Conservation (phyloP, 2,888 invertebrate genomes). For the Peribatodes rhomboidaria region DNA sequence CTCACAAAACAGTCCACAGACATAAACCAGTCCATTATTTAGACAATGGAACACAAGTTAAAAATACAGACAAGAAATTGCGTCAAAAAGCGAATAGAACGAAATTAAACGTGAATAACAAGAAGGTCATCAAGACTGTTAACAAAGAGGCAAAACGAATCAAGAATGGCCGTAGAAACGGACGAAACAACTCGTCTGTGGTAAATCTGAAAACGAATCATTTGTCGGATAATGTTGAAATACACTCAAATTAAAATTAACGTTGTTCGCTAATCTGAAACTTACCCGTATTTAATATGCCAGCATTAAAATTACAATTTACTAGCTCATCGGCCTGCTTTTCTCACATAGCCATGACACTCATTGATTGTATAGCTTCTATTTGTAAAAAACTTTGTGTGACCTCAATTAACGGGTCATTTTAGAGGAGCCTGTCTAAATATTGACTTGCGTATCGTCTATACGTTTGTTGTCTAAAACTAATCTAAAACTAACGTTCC, state of each 20-base stretch:
- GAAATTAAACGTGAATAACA: neutral
- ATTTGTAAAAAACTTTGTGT: too few species aligned
- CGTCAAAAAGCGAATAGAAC: neutral
- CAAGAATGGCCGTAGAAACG: neutral
- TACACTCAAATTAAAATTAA: constrained; percentile 1
- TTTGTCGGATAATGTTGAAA: constrained; percentile 19
- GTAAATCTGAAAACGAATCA: neutral
- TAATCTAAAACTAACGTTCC: too few species aligned
- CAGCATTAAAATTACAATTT: too few species aligned
- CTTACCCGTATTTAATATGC: too few species aligned
- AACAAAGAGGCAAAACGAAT: neutral
- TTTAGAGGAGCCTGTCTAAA: constrained; percentile 39
- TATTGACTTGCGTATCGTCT: constrained; percentile 25
- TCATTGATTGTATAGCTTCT: too few species aligned
- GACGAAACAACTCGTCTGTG: neutral
- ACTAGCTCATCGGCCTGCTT: too few species aligned
- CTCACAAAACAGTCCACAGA: neutral
- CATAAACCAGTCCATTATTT: neutral
- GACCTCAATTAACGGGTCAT: constrained; percentile 32
- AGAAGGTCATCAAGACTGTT: neutral
- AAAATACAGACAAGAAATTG: neutral
- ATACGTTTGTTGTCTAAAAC: neutral
- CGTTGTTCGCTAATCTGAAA: too few species aligned
- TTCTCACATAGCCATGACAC: too few species aligned
- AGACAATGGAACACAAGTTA: neutral